These are phyloP conservation scores for Caenorhabditis angaria DNA, from an alignment of 2,888 invertebrate species.

Conservation along the genomic window DNA sequence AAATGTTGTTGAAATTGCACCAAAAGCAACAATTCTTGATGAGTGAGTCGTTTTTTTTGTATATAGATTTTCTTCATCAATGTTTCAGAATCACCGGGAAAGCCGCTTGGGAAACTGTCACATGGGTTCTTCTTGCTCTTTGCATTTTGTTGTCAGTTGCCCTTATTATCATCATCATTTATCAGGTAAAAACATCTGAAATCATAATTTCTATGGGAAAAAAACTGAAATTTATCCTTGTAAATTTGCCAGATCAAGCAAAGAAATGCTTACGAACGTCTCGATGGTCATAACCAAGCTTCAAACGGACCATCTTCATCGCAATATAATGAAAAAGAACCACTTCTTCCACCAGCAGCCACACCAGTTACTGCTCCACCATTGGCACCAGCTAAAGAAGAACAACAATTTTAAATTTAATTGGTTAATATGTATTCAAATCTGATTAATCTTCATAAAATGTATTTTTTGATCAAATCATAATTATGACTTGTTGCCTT, in stretches of 20 bases:
- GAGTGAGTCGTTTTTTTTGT: conserved; percentile 28
- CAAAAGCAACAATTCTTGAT: conserved; percentile 48
- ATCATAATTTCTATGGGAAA: no score
- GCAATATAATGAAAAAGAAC: conserved; percentile 17
- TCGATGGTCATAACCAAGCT: conserved; percentile 43
- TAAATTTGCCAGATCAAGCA: conserved; percentile 29
- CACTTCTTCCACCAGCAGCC: conserved; percentile 34
- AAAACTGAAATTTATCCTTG: no score
- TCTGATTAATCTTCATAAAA: neutral
- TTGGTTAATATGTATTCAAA: neutral
- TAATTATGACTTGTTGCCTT: neutral
- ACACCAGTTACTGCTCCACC: conserved; percentile 35
- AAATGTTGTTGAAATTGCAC: conserved; percentile 24
- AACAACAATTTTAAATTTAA: conserved; percentile 33
- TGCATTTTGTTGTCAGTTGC: conserved; percentile 56
- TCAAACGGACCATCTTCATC: neutral
- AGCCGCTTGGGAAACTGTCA: conserved; percentile 57
- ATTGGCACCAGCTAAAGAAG: conserved; percentile 33
- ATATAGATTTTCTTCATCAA: neutral
- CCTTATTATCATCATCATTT: conserved; percentile 50
- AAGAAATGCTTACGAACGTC: conserved; percentile 41
- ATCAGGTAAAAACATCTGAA: conserved; percentile 45
- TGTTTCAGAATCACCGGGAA: conserved; percentile 52
- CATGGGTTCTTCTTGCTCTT: conserved; percentile 58
- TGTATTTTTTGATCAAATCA: neutral